Conservation (phyloP, 2,113 vertebrate species). For the Clarias batrachus region DNA sequence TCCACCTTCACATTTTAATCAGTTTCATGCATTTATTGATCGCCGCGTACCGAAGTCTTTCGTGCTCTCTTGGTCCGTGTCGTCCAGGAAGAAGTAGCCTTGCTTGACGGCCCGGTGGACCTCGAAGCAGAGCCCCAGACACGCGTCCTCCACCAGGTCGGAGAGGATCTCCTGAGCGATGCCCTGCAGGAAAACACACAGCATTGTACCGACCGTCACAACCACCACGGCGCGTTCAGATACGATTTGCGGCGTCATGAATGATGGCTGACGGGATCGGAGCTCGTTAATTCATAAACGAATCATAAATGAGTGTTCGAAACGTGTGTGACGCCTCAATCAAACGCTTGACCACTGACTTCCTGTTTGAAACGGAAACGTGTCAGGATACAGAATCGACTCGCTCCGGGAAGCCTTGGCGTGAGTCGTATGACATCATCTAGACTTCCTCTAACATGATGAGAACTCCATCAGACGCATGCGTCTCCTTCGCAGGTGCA, state of each 20-base stretch:
- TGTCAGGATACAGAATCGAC: not conserved
- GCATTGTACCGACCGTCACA: not conserved
- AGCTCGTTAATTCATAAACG: too few relatives aligned
- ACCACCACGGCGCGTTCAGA: not conserved
- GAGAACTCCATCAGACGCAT: too few relatives aligned
- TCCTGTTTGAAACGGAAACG: not conserved
- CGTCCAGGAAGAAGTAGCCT: conserved; percentile 95
- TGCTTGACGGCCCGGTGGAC: conserved; percentile 96
- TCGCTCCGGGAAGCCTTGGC: not conserved
- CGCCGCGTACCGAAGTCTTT: conserved; percentile 88
- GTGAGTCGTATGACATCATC: too few relatives aligned
- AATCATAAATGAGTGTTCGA: too few relatives aligned
- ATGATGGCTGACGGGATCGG: too few relatives aligned
- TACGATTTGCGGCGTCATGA: not conserved
- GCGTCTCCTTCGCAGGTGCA: not conserved
- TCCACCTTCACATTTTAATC: not conserved
- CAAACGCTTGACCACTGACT: not conserved
- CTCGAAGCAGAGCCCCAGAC: conserved; percentile 95
- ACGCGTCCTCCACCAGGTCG: conserved; percentile 94
- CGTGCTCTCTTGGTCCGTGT: conserved; percentile 95
- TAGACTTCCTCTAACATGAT: too few relatives aligned
- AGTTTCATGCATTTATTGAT: not conserved
- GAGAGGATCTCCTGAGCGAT: conserved; percentile 94
- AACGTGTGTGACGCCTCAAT: not conserved
- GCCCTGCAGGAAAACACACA: conserved; percentile 72